phyloP scores from a whole-genome alignment of 2,888 invertebrate genomes.

The Zygogramma bicolorata region DNA sequence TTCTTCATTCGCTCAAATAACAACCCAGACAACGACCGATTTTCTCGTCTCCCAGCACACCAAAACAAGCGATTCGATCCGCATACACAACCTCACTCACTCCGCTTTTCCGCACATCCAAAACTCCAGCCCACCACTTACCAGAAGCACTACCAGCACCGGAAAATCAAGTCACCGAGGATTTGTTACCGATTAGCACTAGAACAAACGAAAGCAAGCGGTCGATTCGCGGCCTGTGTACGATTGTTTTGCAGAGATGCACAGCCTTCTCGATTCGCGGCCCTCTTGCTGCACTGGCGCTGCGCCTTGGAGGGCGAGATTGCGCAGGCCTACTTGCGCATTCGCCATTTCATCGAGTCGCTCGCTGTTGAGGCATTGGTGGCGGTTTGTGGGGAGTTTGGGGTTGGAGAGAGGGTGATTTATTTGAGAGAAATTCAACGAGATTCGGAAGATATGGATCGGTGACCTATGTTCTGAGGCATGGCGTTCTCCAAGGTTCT shows the following conservation, averaged over 20 bases:
- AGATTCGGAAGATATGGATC: no score
- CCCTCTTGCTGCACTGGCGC: conserved; percentile 60
- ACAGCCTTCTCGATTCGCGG: conserved; percentile 40
- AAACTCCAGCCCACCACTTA: conserved; percentile 18
- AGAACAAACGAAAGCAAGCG: conserved; percentile 47
- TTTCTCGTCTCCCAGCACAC: neutral
- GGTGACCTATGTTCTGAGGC: no score
- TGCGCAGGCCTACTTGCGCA: conserved; percentile 55
- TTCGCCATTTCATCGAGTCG: neutral
- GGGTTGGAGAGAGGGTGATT: neutral
- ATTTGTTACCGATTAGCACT: conserved; percentile 29
- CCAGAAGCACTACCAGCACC: conserved; percentile 28
- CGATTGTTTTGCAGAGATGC: conserved; percentile 50
- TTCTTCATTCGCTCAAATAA: no score
- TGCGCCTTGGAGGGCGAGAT: conserved; percentile 50
- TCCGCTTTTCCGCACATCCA: neutral
- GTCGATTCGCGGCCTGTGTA: conserved; percentile 53
- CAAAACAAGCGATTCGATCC: conserved; percentile 4
- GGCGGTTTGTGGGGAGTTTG: conserved; percentile 8
- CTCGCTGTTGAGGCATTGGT: conserved; percentile 14
- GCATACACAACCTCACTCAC: conserved; percentile 4
- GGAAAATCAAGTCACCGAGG: conserved; percentile 5
- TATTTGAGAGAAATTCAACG: neutral
- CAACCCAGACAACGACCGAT: neutral
- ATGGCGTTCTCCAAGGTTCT: no score